Conservation (phyloP, 2,113 vertebrate species). For the Hippopotamus amphibius region DNA sequence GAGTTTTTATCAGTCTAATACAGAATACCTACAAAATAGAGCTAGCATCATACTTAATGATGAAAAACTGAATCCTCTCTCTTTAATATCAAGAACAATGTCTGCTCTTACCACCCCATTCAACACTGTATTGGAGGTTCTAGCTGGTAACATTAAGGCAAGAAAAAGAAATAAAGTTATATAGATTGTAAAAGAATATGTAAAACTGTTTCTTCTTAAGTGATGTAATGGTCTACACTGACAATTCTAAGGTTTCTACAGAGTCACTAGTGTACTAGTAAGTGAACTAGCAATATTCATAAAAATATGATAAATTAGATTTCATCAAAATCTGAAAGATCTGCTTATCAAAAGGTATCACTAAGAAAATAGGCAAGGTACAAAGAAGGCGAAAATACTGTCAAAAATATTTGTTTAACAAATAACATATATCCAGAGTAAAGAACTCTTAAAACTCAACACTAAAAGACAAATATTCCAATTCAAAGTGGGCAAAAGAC, state of each 20-base stretch:
- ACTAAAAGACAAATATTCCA: too few relatives aligned
- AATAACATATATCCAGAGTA: not conserved
- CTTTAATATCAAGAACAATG: not conserved
- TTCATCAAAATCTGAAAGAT: not conserved
- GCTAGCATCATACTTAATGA: not conserved
- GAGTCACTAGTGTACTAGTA: not conserved
- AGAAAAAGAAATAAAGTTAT: not conserved
- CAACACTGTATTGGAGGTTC: not conserved
- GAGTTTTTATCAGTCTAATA: not conserved
- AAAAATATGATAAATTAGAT: not conserved
- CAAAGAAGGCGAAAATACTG: not conserved
- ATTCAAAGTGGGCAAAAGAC: too few relatives aligned
- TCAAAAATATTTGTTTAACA: not conserved
- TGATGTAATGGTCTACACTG: not conserved
- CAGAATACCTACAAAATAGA: not conserved
- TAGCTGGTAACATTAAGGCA: not conserved
- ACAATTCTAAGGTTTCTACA: not conserved
- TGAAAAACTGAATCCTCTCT: not conserved
- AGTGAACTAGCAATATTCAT: not conserved
- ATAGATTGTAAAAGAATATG: not conserved
- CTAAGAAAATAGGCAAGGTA: not conserved
- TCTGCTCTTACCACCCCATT: not conserved
- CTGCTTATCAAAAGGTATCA: not conserved
- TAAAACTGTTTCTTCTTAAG: not conserved
- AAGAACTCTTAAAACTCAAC: too few relatives aligned